Conservation (phyloP, 1,140 invertebrate species). For the Monochamus saltuarius region DNA sequence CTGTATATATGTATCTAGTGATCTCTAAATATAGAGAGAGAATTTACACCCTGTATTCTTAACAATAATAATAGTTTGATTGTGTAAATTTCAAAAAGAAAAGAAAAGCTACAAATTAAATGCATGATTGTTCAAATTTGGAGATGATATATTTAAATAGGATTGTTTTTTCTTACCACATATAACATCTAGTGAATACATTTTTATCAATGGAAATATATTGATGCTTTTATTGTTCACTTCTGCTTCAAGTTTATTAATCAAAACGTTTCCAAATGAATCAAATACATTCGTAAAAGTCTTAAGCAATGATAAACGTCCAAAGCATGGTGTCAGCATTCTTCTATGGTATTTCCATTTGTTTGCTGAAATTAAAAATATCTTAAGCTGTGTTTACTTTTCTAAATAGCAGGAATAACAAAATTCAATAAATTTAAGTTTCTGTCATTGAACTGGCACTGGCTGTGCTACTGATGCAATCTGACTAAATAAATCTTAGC, state of each 20-base stretch:
- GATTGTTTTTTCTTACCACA: slow-evolving; percentile 16
- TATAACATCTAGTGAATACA: slow-evolving; percentile 23
- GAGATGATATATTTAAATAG: background rate
- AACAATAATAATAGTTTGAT: too few relatives aligned
- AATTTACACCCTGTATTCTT: too few relatives aligned
- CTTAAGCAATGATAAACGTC: slow-evolving; percentile 1
- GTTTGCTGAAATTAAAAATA: too few relatives aligned
- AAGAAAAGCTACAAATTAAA: background rate
- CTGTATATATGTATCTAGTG: too few relatives aligned
- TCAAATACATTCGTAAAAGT: slow-evolving; percentile 21
- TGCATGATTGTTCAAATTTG: background rate
- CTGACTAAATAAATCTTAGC: too few relatives aligned
- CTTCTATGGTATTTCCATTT: slow-evolving; percentile 26
- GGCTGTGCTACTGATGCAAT: too few relatives aligned
- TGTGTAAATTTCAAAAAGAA: background rate
- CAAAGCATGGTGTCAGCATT: slow-evolving; percentile 20
- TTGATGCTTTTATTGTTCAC: slow-evolving; percentile 6
- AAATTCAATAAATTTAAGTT: too few relatives aligned
- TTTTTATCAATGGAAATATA: slow-evolving; percentile 17
- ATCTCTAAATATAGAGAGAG: too few relatives aligned
- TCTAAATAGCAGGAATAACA: too few relatives aligned
- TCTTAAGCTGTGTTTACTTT: too few relatives aligned
- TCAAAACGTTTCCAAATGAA: slow-evolving; percentile 11
- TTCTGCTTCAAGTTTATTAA: slow-evolving; percentile 1
- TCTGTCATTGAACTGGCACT: too few relatives aligned